Base-by-base conservation (phyloP, 2,888 invertebrate genomes). In the Elegia similella region DNA sequence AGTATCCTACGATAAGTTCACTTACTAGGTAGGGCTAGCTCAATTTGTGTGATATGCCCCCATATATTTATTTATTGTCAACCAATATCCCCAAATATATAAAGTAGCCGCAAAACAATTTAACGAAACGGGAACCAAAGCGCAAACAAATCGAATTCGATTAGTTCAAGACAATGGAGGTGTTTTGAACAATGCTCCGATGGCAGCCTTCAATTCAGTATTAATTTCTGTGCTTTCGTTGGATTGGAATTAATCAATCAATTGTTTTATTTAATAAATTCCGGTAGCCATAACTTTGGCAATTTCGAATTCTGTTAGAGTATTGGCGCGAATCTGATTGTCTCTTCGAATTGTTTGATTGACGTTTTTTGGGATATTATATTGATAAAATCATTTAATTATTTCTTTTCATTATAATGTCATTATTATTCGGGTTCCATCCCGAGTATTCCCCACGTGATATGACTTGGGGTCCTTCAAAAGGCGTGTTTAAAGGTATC, bases 111-210 rank as follows among this genome's bases (percentile, higher is more conserved):
- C 56, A 42, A 56, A 56, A 48, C 48, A 56, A 56, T 48, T 56
- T 30, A 42, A 8, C 48, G 50, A 56, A 47, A 44, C n/a, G 48
- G 17, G 32, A 55, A 62, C 59, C 62, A 61, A 65, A 63, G 59
- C 65, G 58, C 63, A 68, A 74, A 75, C 71, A 78, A 78, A 76
- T 72, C 67, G 64, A 66, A 73, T 69, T 73, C 70, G 68, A 73
- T 73, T 74, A 70, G 65, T 60, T 59, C 56, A 52, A 67, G 66
- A 77, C 75, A 78, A 78, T 66, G 64, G 71, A 60, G 54, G 56
- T 59, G 55, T 59, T 59, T 56, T 55, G 56, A 67, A 75, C 77
- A 77, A 72, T 69, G 54, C 52, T 16, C 52, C 63, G 59, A 62
- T 62, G 48, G 55, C 54, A 57, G 59, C 53, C 55, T 62, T 65